Conservation (phyloP, 2,888 invertebrate species). For the Heliconius ismenius region DNA sequence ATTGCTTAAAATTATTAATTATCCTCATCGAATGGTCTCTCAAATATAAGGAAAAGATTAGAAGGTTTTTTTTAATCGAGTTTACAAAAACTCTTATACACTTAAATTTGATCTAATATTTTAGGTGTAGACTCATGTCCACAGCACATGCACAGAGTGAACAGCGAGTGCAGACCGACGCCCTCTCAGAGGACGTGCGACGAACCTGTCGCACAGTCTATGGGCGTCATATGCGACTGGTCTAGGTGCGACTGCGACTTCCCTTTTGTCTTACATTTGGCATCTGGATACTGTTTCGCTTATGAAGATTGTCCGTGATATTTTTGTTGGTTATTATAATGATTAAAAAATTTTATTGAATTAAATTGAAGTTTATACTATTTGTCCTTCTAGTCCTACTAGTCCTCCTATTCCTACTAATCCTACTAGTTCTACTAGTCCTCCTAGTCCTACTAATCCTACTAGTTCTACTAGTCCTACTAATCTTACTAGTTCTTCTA, state of each 20-base stretch:
- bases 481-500: too few species aligned
- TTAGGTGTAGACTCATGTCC: conserved; percentile 69
- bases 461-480: too few species aligned
- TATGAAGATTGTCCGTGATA: conserved; percentile 70
- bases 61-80: too few species aligned
- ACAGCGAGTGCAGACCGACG: conserved; percentile 71
- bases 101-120: neutral
- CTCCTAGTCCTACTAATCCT: neutral
- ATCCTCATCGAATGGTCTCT: too few species aligned
- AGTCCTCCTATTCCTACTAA: too few species aligned
- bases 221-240: conserved; percentile 73
- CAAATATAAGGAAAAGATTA: too few species aligned
- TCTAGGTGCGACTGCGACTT: conserved; percentile 75
- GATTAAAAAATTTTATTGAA: conserved; percentile 3
- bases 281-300: conserved; percentile 71
- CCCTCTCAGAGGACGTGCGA: conserved; percentile 72
- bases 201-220: conserved; percentile 66
- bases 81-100: too few species aligned
- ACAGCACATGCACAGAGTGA: conserved; percentile 67
- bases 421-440: too few species aligned
- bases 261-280: conserved; percentile 67
- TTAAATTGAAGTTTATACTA: neutral
- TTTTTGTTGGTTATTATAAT: neutral
- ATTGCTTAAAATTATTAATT: too few species aligned
- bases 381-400: too few species aligned